Evolutionary conservation across 2,888 invertebrate species (phyloP).

Genomic region (Strigamia maritima): DNA sequence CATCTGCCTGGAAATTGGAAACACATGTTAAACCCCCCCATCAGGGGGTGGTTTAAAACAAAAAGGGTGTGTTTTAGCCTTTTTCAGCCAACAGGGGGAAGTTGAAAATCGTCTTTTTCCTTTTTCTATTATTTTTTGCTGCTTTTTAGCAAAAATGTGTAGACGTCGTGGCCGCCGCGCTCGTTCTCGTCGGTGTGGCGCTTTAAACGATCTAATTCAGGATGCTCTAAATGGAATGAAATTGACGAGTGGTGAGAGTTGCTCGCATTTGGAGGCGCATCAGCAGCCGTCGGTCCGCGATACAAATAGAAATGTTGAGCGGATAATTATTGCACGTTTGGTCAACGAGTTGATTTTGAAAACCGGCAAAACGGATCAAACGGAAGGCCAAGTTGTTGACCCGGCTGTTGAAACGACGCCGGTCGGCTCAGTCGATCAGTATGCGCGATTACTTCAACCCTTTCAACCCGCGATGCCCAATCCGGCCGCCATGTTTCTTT

Average conservation of each 20-base stretch:
- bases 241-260: constrained; percentile 10
- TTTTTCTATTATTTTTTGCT: background rate
- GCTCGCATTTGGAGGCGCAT: background rate
- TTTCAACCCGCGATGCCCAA: background rate
- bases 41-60: no score
- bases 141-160: background rate
- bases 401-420: background rate
- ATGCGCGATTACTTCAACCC: background rate
- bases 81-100: no score
- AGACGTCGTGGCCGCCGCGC: background rate
- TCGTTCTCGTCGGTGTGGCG: background rate
- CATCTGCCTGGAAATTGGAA: no score
- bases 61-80: no score
- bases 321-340: background rate
- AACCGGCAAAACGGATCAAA: background rate
- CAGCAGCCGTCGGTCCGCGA: background rate
- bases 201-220: constrained; percentile 1
- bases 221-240: background rate
- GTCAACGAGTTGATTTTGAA: background rate
- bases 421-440: background rate
- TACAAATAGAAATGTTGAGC: background rate
- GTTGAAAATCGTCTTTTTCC: background rate
- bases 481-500: constrained; percentile 11
- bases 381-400: background rate
- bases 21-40: no score